Conservation (phyloP, 2,797 vertebrate genomes). For the Enteromius radiatus region DNA sequence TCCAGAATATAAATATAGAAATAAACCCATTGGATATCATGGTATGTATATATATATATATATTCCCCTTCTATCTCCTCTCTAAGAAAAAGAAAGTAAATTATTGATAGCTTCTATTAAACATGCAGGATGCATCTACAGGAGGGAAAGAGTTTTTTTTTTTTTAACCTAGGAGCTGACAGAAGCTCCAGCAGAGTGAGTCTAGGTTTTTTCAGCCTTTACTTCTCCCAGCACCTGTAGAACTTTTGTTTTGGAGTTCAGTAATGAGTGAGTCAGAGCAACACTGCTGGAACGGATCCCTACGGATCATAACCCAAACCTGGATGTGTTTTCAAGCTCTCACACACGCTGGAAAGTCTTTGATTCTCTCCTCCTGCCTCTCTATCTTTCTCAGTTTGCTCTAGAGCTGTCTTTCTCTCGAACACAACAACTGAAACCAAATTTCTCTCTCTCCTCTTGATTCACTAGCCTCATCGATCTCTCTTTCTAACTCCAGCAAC, state of each 20-base stretch:
- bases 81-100: slow-evolving; percentile 59
- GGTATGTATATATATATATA: slow-evolving; percentile 13
- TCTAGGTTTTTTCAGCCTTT: slow-evolving; percentile 33
- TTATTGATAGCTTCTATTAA: slow-evolving; percentile 68
- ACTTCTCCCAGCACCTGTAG: slow-evolving; percentile 46
- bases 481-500: not conserved
- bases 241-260: slow-evolving; percentile 38
- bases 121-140: slow-evolving; percentile 62
- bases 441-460: not conserved
- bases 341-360: slow-evolving; percentile 1
- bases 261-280: slow-evolving; percentile 47
- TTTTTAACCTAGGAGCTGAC: slow-evolving; percentile 59
- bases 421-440: slow-evolving; percentile 12
- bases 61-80: slow-evolving; percentile 54
- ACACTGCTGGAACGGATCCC: slow-evolving; percentile 26
- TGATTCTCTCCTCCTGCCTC: slow-evolving; percentile 20
- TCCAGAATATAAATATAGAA: not conserved
- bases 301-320: slow-evolving; percentile 27
- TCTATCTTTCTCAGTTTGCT: not conserved
- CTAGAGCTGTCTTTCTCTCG: not conserved
- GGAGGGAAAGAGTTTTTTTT: slow-evolving; percentile 36
- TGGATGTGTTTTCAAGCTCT: slow-evolving; percentile 8
- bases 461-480: not conserved
- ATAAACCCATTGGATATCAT: slow-evolving; percentile 42
- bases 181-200: slow-evolving; percentile 41